Conservation (phyloP, 2,888 invertebrate genomes). For the Meta bourneti region DNA sequence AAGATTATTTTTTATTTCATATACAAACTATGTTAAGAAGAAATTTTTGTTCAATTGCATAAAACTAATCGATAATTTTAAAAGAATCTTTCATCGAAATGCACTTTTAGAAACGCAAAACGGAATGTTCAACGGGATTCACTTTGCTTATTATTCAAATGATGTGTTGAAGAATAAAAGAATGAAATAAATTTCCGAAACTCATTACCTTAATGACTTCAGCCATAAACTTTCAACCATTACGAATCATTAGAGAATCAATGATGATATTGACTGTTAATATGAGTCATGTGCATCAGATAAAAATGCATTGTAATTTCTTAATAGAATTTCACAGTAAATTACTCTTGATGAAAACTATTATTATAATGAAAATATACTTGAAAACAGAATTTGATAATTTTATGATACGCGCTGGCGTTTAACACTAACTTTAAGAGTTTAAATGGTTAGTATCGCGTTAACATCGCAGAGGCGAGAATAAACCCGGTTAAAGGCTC, state of each 20-base stretch:
- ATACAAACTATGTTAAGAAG: background rate
- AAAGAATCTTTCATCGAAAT: background rate
- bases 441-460: no score
- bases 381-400: background rate
- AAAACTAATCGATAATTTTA: background rate
- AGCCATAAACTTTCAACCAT: conserved; percentile 39
- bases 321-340: background rate
- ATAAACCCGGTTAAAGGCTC: no score
- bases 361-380: background rate
- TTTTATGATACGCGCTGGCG: no score
- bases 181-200: conserved; percentile 40
- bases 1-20: background rate
- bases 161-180: conserved; percentile 13
- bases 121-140: conserved; percentile 12
- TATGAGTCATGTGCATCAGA: background rate
- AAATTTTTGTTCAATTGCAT: background rate
- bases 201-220: conserved; percentile 52
- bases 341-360: background rate
- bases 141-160: conserved; percentile 25
- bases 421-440: no score
- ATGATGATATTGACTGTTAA: background rate
- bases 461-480: no score
- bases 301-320: background rate
- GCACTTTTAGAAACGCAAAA: background rate
- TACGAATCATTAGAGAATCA: conserved; percentile 4